phyloP scores from a whole-genome alignment of 2,113 vertebrate genomes.

The Geococcyx californianus region DNA sequence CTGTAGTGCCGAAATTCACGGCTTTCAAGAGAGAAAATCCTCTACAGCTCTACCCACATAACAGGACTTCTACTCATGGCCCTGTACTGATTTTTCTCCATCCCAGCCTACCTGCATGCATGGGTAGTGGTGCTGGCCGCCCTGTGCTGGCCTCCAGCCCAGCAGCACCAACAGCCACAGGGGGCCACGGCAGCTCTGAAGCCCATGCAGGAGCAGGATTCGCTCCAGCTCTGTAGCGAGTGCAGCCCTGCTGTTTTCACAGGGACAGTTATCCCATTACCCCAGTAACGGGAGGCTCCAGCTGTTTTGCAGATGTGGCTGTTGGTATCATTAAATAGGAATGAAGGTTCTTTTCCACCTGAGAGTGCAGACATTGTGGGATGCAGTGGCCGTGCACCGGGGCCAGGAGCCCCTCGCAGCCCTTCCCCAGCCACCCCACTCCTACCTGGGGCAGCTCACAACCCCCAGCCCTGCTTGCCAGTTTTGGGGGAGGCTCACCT shows the following conservation, averaged over 20 bases:
- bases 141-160: neutral
- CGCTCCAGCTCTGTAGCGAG: rapidly evolving
- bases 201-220: rapidly evolving
- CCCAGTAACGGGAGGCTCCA: neutral
- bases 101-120: too few relatives aligned
- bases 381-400: rapidly evolving
- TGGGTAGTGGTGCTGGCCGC: neutral
- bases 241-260: rapidly evolving
- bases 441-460: rapidly evolving
- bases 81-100: too few relatives aligned
- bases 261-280: rapidly evolving
- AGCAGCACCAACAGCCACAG: rapidly evolving
- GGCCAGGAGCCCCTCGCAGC: neutral
- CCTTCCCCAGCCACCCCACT: rapidly evolving
- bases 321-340: neutral
- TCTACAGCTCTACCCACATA: neutral
- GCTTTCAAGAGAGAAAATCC: neutral
- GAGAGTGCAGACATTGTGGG: rapidly evolving
- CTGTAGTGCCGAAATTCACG: neutral
- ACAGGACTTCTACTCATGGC: neutral
- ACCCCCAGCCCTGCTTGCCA: rapidly evolving
- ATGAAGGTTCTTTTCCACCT: neutral
- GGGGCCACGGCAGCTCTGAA: rapidly evolving
- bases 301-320: neutral
- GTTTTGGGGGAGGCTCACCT: neutral